Conservation (phyloP, 2,888 invertebrate species). For the Vanessa cardui region DNA sequence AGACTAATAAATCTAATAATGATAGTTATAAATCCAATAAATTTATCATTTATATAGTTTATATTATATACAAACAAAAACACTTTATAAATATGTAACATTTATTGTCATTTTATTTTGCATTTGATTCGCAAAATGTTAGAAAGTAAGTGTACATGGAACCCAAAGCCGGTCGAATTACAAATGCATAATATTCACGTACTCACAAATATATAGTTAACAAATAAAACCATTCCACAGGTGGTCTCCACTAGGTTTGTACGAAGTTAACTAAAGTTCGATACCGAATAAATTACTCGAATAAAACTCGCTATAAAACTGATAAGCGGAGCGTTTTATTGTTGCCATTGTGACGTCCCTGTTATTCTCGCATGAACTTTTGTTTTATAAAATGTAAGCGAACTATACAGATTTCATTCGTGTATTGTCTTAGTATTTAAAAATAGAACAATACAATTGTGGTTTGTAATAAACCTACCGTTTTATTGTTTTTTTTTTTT, state of each 20-base stretch:
- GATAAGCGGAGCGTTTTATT: conserved; percentile 22
- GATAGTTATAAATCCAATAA: too few relatives aligned
- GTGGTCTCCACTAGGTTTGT: conserved; percentile 24
- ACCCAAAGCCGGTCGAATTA: conserved; percentile 4
- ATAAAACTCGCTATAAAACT: conserved; percentile 20
- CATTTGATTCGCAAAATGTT: not conserved
- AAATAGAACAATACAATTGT: too few relatives aligned
- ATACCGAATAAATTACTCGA: conserved; percentile 17
- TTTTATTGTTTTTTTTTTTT: too few relatives aligned
- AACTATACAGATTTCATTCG: not conserved
- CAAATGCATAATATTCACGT: conserved; percentile 15
- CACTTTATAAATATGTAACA: too few relatives aligned
- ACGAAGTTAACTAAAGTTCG: conserved; percentile 21
- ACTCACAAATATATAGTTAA: conserved; percentile 16
- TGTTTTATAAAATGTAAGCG: not conserved
- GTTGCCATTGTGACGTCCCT: conserved; percentile 6
- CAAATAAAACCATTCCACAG: conserved; percentile 28
- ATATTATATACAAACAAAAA: too few relatives aligned
- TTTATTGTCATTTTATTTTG: too few relatives aligned
- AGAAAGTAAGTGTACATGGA: not conserved
- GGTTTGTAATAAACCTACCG: too few relatives aligned
- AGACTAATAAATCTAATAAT: too few relatives aligned
- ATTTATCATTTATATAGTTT: too few relatives aligned
- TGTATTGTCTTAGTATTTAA: too few relatives aligned
- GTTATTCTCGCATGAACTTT: not conserved